Percentiles rank a stretch among this genome's conserved stretches.
Evolutionary conservation across 2,113 vertebrate genomes (phyloP).

Genomic region (Symphodus melops): DNA sequence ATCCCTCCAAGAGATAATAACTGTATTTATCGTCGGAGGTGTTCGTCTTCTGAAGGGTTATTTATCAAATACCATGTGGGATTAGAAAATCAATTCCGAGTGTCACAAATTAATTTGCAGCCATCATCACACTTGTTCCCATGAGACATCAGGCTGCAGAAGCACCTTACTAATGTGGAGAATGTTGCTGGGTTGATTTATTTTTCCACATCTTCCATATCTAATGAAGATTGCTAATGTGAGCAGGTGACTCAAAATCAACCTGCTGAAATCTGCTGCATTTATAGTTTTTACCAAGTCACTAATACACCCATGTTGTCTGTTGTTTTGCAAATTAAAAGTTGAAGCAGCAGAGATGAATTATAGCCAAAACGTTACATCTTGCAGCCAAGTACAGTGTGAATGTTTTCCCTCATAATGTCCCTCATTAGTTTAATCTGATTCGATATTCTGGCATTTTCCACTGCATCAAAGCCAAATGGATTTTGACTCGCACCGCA

Average conservation of each 20-base stretch:
- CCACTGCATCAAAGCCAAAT: conserved; percentile 58
- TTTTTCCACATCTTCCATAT: conserved; percentile 64
- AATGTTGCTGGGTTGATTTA: conserved; percentile 72
- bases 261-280: conserved; percentile 42
- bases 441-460: conserved; percentile 58
- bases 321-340: conserved; percentile 38
- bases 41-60: conserved; percentile 78
- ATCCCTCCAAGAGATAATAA: conserved; percentile 79
- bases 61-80: conserved; percentile 80
- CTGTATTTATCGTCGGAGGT: conserved; percentile 80
- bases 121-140: conserved; percentile 73
- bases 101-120: conserved; percentile 84
- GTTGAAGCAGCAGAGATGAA: conserved; percentile 37
- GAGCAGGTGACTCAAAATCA: conserved; percentile 38
- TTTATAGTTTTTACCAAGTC: conserved; percentile 28
- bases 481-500: conserved; percentile 51
- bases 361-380: conserved; percentile 35
- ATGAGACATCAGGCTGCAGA: conserved; percentile 58
- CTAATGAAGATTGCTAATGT: conserved; percentile 65
- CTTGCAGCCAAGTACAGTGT: conserved; percentile 47
- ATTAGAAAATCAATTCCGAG: conserved; percentile 80
- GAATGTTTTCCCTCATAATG: conserved; percentile 57
- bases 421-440: conserved; percentile 61
- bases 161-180: conserved; percentile 66
- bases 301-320: conserved; percentile 32